Base-by-base conservation (phyloP, 2,888 invertebrate species). In the Apoda limacodes region DNA sequence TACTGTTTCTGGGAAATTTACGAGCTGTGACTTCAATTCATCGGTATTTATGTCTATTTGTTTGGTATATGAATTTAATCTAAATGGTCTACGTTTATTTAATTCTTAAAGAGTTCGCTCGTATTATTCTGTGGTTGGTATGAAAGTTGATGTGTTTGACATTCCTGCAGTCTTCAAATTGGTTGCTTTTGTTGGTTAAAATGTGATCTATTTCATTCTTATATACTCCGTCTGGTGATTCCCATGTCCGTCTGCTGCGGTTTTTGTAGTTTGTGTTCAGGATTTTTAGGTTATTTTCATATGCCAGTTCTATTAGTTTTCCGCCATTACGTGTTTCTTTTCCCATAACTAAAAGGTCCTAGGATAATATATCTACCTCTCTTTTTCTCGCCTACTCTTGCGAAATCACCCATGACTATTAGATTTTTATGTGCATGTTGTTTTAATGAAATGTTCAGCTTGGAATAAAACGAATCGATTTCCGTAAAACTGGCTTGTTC, bases 101-200 rank as follows among this genome's bases (percentile, higher is more conserved):
- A 32, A 15, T 29, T 31, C 5, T 30, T 26, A 4, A 29, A 17
- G 17, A 6, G 17, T 17, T 23, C 12, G 37, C 39, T 35, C 40
- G 34, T 1, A 39, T 24, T 39, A 40, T 39, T 37, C 40, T 34
- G 25, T 46, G 46, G 22, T 46, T 46, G 19, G 34, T 42, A 17
- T 42, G 38, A 13, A 43, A 46, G 19, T 43, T 39, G 5, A 43
- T 5, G 7, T 34, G 37, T 3, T 28, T 29, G 13, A 42, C 25
- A 3, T 20, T 17, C 7, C 17, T 17, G 17, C 17, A 17, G 17
- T 17, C 17, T 17, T 31, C 22, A 22, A 42, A 34, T 2, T 3
- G 9, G 13, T 34, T 30, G 6, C 22, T 17, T 34, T 15, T 36
- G 10, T 36, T 34, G 7, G 22, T 32, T 5, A 43, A 10, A n/a